Base-by-base conservation (phyloP, 2,888 invertebrate species). In the Mellilla xanthometata region DNA sequence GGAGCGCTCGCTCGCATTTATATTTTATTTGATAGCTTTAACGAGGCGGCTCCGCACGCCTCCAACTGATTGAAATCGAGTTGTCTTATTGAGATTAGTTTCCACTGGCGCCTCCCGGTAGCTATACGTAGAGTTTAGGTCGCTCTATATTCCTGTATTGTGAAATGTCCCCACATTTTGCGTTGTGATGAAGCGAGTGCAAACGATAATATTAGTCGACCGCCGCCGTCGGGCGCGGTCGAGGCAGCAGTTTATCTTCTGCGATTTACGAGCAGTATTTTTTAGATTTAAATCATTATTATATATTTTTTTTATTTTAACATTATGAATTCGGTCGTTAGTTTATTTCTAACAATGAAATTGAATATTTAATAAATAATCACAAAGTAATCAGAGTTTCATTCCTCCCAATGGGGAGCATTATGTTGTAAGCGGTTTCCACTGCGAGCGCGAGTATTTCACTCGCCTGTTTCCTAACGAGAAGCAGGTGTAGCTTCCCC, bases 361-460 rank as follows among this genome's bases (percentile, higher is more conserved):
- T 88, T 85, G 87, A 88, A 84, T 85, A 88, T 88, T 88, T 87
- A 88, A 88, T 88, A 88, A 88, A 88, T 83, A 87, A 88, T 83
- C 84, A 81, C 81, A 85, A 86, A 83, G 81, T 70, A n/a, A 73
- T 65, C 67, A 38, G 75, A 8, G 68, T 82, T 81, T 81, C 10
- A 76, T 76, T 81, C 7, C 5, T 24, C n/a, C n/a, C n/a, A n/a
- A n/a, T n/a, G n/a, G n/a, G n/a, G n/a, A n/a, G n/a, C n/a, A n/a
- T n/a, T n/a, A n/a, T n/a, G n/a, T n/a, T n/a, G n/a, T n/a, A n/a
- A n/a, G n/a, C n/a, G n/a, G n/a, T n/a, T n/a, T n/a, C n/a, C n/a
- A n/a, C n/a, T n/a, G n/a, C n/a, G n/a, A n/a, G n/a, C n/a, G n/a
- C n/a, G n/a, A n/a, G n/a, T n/a, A n/a, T n/a, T n/a, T n/a, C n/a